Evolutionary conservation across 2,113 vertebrate species (phyloP).

Genomic region (Lathamus discolor): DNA sequence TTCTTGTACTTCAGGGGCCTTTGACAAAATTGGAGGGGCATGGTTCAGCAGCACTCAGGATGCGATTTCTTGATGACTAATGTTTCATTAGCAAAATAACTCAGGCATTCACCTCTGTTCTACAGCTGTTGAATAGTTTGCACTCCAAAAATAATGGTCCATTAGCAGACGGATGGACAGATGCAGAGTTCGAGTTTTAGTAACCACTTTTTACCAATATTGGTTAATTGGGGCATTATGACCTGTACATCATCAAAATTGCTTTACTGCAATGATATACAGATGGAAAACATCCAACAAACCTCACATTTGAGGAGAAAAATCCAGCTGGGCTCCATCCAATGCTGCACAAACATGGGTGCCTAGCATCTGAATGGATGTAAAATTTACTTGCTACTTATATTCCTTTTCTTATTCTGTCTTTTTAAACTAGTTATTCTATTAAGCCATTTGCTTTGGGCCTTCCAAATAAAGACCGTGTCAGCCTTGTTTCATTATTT

Average conservation of each 20-base stretch:
- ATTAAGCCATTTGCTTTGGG: neutral
- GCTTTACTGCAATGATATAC: neutral
- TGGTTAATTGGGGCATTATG: neutral
- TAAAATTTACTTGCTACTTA: neutral
- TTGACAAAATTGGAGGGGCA: neutral
- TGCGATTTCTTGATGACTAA: neutral
- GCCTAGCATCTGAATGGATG: neutral
- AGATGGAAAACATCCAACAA: neutral
- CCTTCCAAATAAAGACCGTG: neutral
- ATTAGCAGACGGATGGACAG: neutral
- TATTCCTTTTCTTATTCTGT: neutral
- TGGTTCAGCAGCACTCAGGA: neutral
- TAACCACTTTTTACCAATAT: neutral
- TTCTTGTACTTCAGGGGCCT: neutral
- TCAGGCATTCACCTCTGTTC: neutral
- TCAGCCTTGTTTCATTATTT: neutral
- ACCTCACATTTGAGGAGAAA: neutral
- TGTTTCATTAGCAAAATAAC: neutral
- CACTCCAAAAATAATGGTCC: neutral
- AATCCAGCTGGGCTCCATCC: neutral
- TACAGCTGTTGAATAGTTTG: neutral
- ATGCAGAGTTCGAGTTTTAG: neutral
- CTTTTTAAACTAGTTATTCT: neutral
- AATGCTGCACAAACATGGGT: accelerated
- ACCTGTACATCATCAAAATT: neutral